Conservation (phyloP, 2,797 vertebrate genomes). For the Octomys mimax region DNA sequence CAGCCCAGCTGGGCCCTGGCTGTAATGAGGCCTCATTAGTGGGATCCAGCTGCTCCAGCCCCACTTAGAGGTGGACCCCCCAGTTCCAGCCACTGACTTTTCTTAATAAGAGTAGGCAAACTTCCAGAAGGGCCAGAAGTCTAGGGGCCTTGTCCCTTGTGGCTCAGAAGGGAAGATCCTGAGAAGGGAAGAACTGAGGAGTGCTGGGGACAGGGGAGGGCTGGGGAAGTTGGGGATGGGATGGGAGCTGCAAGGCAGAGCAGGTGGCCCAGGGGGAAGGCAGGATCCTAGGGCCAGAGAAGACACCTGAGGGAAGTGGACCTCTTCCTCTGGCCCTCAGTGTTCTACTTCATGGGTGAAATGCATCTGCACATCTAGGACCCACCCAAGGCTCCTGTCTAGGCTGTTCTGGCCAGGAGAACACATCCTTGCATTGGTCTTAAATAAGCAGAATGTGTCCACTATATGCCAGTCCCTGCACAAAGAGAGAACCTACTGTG, state of each 20-base stretch:
- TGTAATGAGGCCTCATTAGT: conserved; percentile 92
- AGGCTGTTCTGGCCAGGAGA: background rate
- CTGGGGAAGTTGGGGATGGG: background rate
- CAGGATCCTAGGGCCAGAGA: background rate
- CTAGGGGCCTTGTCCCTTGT: conserved; percentile 63
- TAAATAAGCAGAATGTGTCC: background rate
- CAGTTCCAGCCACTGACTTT: conserved; percentile 76
- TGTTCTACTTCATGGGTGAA: background rate
- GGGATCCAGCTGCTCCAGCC: conserved; percentile 88
- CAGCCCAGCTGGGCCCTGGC: conserved; percentile 80
- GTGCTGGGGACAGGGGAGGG: background rate
- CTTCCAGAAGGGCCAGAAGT: conserved; percentile 75
- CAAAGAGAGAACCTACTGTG: background rate
- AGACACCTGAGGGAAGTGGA: background rate
- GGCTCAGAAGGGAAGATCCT: conserved; percentile 43
- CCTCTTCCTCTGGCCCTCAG: conserved; percentile 6
- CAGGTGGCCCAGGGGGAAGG: background rate
- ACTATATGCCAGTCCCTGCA: background rate
- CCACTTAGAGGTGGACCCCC: conserved; percentile 76
- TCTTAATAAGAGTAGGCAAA: conserved; percentile 75
- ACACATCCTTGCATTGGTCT: background rate
- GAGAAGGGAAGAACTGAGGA: background rate
- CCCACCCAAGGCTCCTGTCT: background rate
- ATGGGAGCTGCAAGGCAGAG: background rate
- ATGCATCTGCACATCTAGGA: background rate